Conservation (phyloP, 2,113 vertebrate species). For the Pitta sordida region DNA sequence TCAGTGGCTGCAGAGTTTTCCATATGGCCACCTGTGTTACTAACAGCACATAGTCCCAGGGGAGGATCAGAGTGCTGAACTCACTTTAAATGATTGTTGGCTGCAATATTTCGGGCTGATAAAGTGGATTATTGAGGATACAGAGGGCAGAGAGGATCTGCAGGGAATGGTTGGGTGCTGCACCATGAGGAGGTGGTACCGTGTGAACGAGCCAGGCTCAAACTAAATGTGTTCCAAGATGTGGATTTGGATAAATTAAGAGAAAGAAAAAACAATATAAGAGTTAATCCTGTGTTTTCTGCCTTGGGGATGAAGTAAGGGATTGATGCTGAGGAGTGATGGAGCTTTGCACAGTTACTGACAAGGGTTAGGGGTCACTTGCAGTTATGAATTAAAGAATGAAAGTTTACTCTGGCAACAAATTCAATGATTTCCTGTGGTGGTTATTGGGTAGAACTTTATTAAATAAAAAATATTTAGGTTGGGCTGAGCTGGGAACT, state of each 20-base stretch:
- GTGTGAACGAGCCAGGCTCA: neutral
- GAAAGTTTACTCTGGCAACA: neutral
- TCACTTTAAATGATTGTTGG: neutral
- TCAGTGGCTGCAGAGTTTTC: neutral
- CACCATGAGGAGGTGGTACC: accelerated
- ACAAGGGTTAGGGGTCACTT: neutral
- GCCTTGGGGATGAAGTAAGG: accelerated
- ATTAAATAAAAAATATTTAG: neutral
- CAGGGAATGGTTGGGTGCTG: neutral
- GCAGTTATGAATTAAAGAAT: neutral
- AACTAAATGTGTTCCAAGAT: neutral
- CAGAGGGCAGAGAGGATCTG: accelerated
- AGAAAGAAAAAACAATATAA: neutral
- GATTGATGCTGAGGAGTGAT: neutral
- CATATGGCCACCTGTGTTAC: neutral
- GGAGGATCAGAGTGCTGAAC: neutral
- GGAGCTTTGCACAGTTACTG: neutral
- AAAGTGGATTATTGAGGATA: neutral
- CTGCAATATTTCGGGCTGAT: neutral
- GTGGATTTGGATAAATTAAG: neutral
- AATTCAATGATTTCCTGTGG: neutral
- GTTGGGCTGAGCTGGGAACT: neutral
- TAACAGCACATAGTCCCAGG: neutral
- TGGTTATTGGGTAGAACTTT: neutral
- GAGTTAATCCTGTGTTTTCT: neutral